phyloP scores from a whole-genome alignment of 2,113 vertebrate species.

The Pithys albifrons region DNA sequence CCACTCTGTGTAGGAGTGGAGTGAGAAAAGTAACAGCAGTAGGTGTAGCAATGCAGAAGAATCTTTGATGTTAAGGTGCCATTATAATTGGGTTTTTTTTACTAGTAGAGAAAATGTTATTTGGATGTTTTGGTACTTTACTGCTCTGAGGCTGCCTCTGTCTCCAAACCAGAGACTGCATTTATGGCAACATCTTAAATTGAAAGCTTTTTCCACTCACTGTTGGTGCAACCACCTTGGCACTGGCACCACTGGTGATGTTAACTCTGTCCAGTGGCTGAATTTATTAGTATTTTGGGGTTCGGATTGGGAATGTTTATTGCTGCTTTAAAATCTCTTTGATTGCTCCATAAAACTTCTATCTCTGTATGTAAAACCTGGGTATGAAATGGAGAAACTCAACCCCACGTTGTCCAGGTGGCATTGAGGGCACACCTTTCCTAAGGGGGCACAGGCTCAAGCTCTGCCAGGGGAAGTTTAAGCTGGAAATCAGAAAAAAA shows the following conservation, averaged over 20 bases:
- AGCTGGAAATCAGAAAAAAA: no score
- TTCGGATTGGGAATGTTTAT: not conserved
- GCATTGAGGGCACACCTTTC: not conserved
- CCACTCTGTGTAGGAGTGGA: not conserved
- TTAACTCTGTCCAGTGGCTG: not conserved
- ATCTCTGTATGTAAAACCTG: not conserved
- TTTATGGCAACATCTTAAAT: not conserved
- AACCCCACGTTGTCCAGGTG: accelerated
- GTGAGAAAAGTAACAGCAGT: not conserved
- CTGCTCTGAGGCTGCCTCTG: not conserved
- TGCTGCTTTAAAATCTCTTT: not conserved
- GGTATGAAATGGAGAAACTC: not conserved
- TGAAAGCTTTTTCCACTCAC: not conserved
- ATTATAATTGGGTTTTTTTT: not conserved
- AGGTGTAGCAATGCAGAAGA: not conserved
- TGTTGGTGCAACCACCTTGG: not conserved
- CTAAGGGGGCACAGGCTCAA: no score
- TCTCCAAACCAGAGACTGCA: not conserved
- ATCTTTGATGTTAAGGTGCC: not conserved
- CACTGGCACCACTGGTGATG: not conserved
- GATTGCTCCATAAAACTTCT: not conserved
- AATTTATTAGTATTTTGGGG: not conserved
- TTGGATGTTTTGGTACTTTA: not conserved
- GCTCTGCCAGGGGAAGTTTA: no score
- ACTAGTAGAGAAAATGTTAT: not conserved